These are phyloP conservation scores for Drosophila nr. perissopoda DNA, from an alignment of 2,888 invertebrate species.

Conservation along the genomic window DNA sequence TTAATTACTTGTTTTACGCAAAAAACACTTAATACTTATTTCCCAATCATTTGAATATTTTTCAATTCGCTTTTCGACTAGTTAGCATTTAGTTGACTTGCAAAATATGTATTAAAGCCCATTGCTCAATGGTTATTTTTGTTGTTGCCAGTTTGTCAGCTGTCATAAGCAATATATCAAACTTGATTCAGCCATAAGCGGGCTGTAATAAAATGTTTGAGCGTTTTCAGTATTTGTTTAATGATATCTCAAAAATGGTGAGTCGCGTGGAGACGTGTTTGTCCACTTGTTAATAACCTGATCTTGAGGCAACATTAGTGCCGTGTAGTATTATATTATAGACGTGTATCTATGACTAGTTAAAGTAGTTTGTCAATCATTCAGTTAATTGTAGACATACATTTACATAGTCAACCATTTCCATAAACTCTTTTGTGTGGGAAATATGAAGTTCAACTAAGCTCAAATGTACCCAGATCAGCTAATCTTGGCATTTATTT, in stretches of 20 bases:
- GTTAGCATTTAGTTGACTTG: constrained; percentile 21
- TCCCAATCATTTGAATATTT: constrained; percentile 11
- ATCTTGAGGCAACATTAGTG: constrained; percentile 16
- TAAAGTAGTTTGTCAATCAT: constrained; percentile 57
- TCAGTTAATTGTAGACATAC: constrained; percentile 40
- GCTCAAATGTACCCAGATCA: neutral
- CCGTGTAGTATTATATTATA: constrained; percentile 1
- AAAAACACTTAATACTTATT: constrained; percentile 12
- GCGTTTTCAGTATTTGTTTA: constrained; percentile 40
- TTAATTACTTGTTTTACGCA: neutral
- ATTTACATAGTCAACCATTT: neutral
- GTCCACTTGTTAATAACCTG: constrained; percentile 59
- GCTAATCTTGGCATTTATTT: constrained; percentile 23
- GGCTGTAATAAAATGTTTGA: constrained; percentile 23
- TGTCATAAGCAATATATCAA: constrained; percentile 61
- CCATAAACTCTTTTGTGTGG: neutral
- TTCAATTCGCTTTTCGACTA: constrained; percentile 10
- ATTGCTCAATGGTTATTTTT: constrained; percentile 38
- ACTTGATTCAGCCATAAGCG: constrained; percentile 39
- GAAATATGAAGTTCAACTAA: neutral
- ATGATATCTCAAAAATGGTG: constrained; percentile 49
- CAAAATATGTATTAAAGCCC: constrained; percentile 6
- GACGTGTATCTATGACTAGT: constrained; percentile 55
- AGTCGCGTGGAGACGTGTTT: constrained; percentile 50
- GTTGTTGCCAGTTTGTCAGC: constrained; percentile 54